Evolutionary conservation across 2,888 invertebrate species (phyloP), one percentile per base, ranked within the genome.

Genomic region (Notodonta dromedarius): DNA sequence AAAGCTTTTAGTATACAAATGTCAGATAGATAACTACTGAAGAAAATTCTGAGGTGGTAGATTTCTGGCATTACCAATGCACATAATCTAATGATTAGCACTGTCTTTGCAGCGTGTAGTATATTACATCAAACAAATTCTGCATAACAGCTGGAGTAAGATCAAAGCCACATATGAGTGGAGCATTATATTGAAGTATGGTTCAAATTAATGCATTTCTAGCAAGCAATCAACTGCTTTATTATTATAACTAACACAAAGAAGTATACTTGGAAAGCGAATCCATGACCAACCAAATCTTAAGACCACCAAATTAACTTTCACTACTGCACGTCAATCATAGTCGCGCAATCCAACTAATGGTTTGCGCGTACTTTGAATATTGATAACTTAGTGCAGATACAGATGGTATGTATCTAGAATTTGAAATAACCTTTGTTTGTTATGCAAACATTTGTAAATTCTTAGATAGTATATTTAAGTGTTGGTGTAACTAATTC

Each of bases 291-390:
- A 52, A 52, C 32, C 12, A 5, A 52, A 51, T 8, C 32, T 52
- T 32, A 52, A 52, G 24, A 24, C 52, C 24, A 52, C 13, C 11
- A 32, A 52, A 52, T 32, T 32, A 52, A 52, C 52, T 52, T 52
- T 52, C 52, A 32, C 52, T 52, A 12, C 52, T 32, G 13, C 32
- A 52, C 52, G 52, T 52, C 52, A 13, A 52, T 35, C 32, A 52
- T 32, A 7, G 32, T 12, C 32, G 12, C 32, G 6, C 24, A 14
- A 52, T 12, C 24, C 32, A 32, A 8, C 52, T 13, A 35, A 52
- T 32, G 52, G 52, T 32, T 52, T 9, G 6, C 13, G 32, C 52
- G 5, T 50, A 16, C 12, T 35, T 32, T 12, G 13, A 24, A 52
- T 52, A 32, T 12, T 35, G 52, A 52, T n/a, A 12, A 13, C 32